These are phyloP conservation scores for Mobula birostris DNA, from an alignment of 2,113 vertebrate species.

Conservation along the genomic window DNA sequence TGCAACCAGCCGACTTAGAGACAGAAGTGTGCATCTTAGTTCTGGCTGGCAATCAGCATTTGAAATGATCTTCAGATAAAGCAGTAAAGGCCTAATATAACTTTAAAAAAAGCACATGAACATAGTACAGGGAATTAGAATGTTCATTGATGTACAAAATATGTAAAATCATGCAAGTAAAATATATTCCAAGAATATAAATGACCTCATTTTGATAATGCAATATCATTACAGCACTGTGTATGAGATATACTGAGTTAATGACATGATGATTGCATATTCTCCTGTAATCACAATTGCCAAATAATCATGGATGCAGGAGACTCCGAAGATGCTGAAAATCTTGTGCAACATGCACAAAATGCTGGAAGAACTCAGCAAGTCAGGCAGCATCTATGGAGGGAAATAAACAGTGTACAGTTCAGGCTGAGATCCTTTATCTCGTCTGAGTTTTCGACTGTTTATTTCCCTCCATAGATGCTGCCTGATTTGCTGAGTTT, in stretches of 20 bases:
- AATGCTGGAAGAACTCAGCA: no score
- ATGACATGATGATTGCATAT: not conserved
- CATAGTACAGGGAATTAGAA: not conserved
- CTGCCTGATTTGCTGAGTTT: no score
- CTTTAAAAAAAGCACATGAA: not conserved
- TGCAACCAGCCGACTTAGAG: no score
- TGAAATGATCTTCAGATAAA: not conserved
- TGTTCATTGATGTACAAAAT: not conserved
- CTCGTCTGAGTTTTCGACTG: no score
- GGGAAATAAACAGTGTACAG: no score
- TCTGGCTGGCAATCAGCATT: not conserved
- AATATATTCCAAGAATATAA: not conserved
- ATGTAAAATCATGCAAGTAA: not conserved
- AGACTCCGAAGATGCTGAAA: no score
- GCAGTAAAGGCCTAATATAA: not conserved
- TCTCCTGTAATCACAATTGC: not conserved
- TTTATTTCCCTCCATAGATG: no score
- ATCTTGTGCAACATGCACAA: no score
- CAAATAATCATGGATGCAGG: no score
- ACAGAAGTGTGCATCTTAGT: no score
- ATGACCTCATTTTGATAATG: not conserved
- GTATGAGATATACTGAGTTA: not conserved
- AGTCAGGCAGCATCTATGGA: no score
- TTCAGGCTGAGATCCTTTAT: no score
- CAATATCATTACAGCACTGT: not conserved